These are phyloP conservation scores for Pholis gunnellus DNA, from an alignment of 2,113 vertebrate species.

Conservation along the genomic window DNA sequence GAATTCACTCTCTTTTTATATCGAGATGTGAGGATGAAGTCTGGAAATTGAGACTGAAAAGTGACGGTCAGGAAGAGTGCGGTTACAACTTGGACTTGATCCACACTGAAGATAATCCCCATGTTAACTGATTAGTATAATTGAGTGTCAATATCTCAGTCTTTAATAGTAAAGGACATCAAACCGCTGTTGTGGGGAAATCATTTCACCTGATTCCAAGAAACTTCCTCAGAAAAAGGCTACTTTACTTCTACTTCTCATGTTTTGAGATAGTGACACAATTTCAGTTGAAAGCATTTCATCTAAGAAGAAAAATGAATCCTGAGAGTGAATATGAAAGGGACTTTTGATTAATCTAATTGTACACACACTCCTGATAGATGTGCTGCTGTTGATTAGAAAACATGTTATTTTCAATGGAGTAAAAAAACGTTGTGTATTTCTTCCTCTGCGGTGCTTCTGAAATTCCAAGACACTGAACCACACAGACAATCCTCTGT, in stretches of 20 bases:
- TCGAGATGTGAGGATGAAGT: slow-evolving; percentile 45
- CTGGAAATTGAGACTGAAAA: slow-evolving; percentile 7
- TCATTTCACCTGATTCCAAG: not conserved
- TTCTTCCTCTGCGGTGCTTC: slow-evolving; percentile 10
- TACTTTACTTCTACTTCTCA: not conserved
- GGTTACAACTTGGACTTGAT: slow-evolving; percentile 6
- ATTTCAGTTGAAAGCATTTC: not conserved
- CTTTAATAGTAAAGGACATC: not conserved
- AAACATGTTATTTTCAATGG: slow-evolving; percentile 19
- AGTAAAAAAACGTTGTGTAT: slow-evolving; percentile 24
- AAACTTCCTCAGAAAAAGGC: not conserved
- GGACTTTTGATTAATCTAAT: not conserved
- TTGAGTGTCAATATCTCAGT: not conserved
- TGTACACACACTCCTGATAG: not conserved
- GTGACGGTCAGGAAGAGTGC: slow-evolving; percentile 21
- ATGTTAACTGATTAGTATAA: not conserved
- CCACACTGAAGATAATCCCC: not conserved
- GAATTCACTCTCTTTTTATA: slow-evolving; percentile 32
- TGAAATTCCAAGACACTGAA: slow-evolving; percentile 37
- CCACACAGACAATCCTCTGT: slow-evolving; percentile 16
- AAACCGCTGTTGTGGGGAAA: not conserved
- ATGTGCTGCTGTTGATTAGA: slow-evolving; percentile 11
- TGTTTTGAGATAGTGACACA: not conserved
- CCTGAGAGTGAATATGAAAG: not conserved
- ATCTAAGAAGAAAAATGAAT: not conserved